These are phyloP conservation scores for Drosophila equinoxialis DNA, from an alignment of 1,140 invertebrate species.

Conservation along the genomic window DNA sequence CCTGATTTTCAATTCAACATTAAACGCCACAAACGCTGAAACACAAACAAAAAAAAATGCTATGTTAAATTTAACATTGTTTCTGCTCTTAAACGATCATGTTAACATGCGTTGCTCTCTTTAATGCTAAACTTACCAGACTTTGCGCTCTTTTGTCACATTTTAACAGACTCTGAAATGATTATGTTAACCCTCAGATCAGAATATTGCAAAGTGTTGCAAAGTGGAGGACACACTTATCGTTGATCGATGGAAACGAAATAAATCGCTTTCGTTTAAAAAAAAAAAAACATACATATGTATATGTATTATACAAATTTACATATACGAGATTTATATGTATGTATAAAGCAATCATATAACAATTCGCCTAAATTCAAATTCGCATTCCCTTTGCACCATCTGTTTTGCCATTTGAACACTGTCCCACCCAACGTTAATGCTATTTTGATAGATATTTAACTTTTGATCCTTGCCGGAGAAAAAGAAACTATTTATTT, in stretches of 20 bases:
- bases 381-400: background rate
- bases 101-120: constrained; percentile 5
- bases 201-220: too few species aligned
- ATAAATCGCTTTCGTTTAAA: background rate
- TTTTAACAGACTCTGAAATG: background rate
- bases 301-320: background rate
- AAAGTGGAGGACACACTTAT: too few species aligned
- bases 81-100: constrained; percentile 26
- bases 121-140: background rate
- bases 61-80: constrained; percentile 8
- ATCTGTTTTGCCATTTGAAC: background rate
- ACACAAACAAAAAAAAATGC: constrained; percentile 14
- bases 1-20: constrained; percentile 16
- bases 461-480: constrained; percentile 29
- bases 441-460: constrained; percentile 70
- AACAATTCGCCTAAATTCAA: background rate
- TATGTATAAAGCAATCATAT: background rate
- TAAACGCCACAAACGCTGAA: constrained; percentile 12
- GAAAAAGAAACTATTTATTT: constrained; percentile 38
- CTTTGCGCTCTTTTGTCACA: background rate
- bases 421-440: constrained; percentile 37
- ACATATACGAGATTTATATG: too few species aligned
- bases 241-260: background rate
- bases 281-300: too few species aligned
- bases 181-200: background rate